Evolutionary conservation across 2,888 invertebrate species (phyloP), one percentile per base, ranked within the genome.

Genomic region (Euzophera pinguis): DNA sequence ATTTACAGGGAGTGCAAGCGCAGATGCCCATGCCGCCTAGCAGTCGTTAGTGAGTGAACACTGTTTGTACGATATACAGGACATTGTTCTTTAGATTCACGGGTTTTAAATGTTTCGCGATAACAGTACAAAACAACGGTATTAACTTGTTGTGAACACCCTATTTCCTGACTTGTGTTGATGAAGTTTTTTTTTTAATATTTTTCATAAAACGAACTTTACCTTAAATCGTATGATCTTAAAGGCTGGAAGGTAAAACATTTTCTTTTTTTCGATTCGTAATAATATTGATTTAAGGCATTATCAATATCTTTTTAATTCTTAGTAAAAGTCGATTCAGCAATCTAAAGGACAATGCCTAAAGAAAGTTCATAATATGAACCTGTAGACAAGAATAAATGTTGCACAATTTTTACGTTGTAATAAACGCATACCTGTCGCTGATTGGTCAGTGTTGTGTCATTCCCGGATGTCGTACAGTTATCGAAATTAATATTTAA

Each of bases 1-100:
- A 90, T 69, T 75, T 90, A 1, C 90, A 90, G 53, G 90, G 90
- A 0, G 90, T 90, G 8, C 90, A 90, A 60, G 87, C 90, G 0
- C 84, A 86, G 58, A 85, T 89, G 87, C 88, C 89, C 9, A 75
- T 81, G 63, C 89, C 86, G 14, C 84, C 89, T 1, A 83, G 78
- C 77, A 84, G 84, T 72, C 89, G 88, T 71, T 87, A 87, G 42
- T 29, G 13, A 34, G 14, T n/a, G n/a, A n/a, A n/a, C n/a, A n/a
- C n/a, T n/a, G n/a, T 12, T 10, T 45, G 47, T 12, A 16, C 8
- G 9, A 5, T 14, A 3, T 34, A 6, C 10, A 13, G 48, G 35
- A 22, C n/a, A 13, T 38, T 37, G 48, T 37, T 38, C 48, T 38
- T 16, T 35, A 27, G 22, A 22, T 38, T 14, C 5, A 22, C 22